Evolutionary conservation across 2,888 invertebrate genomes (phyloP), one percentile per base, ranked within the genome.

Genomic region (Drosophila maculinotata): DNA sequence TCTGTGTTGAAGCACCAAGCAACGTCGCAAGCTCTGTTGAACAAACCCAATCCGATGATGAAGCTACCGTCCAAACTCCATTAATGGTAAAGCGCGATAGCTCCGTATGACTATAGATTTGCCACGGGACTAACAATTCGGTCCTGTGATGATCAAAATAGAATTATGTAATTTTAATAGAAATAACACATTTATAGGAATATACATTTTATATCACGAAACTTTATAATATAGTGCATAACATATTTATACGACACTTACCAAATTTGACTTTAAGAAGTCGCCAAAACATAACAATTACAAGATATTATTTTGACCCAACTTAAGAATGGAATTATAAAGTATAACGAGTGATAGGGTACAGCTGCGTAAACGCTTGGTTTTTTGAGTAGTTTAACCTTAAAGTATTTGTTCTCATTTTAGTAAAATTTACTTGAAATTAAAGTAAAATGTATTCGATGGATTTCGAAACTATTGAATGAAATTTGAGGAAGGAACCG

Each of bases 31-130:
- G 75, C 54, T 49, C 69, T 44, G 58, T 84, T 66, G 78, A 90
- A 31, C 79, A 79, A 63, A 86, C 67, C 72, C 85, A 91, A 48
- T 91, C 92, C 17, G 93, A 93, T 77, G 93, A 94, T 75, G 93
- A 94, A 86, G 92, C 93, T 41, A 93, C 93, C 59, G 93, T 93
- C 60, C 93, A 94, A 86, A 94, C 94, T 68, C 94, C 94, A 25
- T 92, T 94, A 67, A 94, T 94, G 92, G 91, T 93, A 69, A 94
- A 94, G 80, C 91, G 93, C 42, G 93, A 93, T 78, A 93, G 93
- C 86, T 93, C 93, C 73, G 94, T 94, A 92, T 93, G 93, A 93
- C 93, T 91, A 90, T 92, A 92, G 90, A 91, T 90, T 69, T 88
- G 80, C 60, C 90, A 91, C 88, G 87, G 91, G 90, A 91, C 91